A percentile compares a stretch with the other conserved stretches of the same genome.
These are phyloP conservation scores for Pogonocherus hispidulus DNA, from an alignment of 2,888 invertebrate genomes.

Conservation along the genomic window DNA sequence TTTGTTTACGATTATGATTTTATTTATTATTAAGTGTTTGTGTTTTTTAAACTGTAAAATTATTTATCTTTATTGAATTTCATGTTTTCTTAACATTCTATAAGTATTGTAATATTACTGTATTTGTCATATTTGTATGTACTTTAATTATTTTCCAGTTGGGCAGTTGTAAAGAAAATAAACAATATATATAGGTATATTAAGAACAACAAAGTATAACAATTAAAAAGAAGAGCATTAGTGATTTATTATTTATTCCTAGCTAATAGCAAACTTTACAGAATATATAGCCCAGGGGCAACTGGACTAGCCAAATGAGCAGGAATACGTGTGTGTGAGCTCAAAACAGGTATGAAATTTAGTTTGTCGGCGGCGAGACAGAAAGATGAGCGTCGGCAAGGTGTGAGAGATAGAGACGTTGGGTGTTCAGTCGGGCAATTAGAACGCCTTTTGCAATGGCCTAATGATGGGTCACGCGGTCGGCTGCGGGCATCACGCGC, in stretches of 20 bases:
- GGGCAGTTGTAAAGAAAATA: too few relatives aligned
- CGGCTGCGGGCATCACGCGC: slow-evolving; percentile 65
- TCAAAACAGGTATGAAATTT: slow-evolving; percentile 48
- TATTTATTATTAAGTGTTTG: too few relatives aligned
- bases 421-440: slow-evolving; percentile 67
- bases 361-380: slow-evolving; percentile 47
- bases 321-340: slow-evolving; percentile 37
- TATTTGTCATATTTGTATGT: too few relatives aligned
- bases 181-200: neutral
- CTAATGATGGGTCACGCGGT: slow-evolving; percentile 69
- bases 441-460: slow-evolving; percentile 70
- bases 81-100: too few relatives aligned
- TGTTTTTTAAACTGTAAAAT: too few relatives aligned
- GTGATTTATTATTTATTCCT: too few relatives aligned
- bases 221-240: neutral
- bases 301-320: slow-evolving; percentile 8
- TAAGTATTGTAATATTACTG: too few relatives aligned
- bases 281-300: too few relatives aligned
- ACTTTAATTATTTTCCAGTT: too few relatives aligned
- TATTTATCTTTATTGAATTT: too few relatives aligned
- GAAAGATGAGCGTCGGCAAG: slow-evolving; percentile 54
- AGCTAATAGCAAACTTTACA: slow-evolving; percentile 6
- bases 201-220: slow-evolving; percentile 2
- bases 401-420: slow-evolving; percentile 67
- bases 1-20: too few relatives aligned